Percentiles rank a stretch among this genome's conserved stretches.
These are phyloP conservation scores for Melangyna quadrimaculata DNA, from an alignment of 2,888 invertebrate species.

Conservation along the genomic window DNA sequence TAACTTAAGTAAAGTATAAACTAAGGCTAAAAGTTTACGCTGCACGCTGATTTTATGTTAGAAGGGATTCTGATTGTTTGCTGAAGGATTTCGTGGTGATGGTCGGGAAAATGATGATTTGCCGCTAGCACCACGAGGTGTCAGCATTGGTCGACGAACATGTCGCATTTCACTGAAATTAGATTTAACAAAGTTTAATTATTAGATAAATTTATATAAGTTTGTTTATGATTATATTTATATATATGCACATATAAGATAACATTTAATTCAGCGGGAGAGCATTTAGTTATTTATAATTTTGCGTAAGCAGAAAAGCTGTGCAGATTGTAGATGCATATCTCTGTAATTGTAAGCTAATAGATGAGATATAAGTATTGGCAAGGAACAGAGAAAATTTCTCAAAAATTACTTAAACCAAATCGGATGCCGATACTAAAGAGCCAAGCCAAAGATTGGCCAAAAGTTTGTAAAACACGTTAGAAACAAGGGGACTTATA, in stretches of 20 bases:
- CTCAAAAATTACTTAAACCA: too few species aligned
- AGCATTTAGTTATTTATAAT: neutral
- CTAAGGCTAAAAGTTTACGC: conserved; percentile 83
- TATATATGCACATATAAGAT: too few species aligned
- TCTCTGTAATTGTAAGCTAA: too few species aligned
- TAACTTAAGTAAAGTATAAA: conserved; percentile 84
- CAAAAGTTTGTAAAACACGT: too few species aligned
- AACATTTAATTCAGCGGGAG: conserved; percentile 7
- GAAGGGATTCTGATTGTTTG: conserved; percentile 83
- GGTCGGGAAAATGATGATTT: conserved; percentile 83
- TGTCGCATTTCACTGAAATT: conserved; percentile 84
- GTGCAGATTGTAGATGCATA: neutral
- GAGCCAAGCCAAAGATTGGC: too few species aligned
- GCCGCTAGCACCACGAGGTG: conserved; percentile 83
- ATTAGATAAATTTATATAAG: neutral
- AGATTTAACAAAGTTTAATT: neutral
- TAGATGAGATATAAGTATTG: too few species aligned
- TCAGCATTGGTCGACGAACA: conserved; percentile 84
- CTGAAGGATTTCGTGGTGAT: conserved; percentile 83
- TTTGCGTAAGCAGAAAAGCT: neutral
- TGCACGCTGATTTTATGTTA: conserved; percentile 83
- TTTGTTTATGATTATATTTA: neutral
- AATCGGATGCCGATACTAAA: too few species aligned
- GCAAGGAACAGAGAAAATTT: too few species aligned
- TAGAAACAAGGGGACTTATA: too few species aligned